Conservation (phyloP, 2,888 invertebrate genomes). For the Drosophila nr. perissopoda region DNA sequence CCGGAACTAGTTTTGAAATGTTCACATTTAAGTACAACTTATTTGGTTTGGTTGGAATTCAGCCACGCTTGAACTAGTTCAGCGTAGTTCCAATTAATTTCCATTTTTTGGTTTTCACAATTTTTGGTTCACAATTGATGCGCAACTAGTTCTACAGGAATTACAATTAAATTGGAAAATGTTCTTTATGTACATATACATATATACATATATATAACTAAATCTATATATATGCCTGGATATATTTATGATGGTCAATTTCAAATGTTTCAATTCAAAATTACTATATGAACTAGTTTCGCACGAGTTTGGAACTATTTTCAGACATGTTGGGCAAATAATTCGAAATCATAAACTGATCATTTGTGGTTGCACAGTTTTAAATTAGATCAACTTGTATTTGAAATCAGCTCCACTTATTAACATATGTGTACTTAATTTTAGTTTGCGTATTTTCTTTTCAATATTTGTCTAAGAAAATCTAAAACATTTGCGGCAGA, state of each 20-base stretch:
- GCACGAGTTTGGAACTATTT: background rate
- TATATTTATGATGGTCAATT: background rate
- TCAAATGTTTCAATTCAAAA: background rate
- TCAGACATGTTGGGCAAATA: background rate
- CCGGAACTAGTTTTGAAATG: background rate
- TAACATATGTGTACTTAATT: background rate
- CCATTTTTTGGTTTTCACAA: background rate
- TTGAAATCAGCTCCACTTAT: slow-evolving; percentile 4
- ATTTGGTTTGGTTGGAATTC: background rate
- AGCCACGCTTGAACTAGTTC: background rate
- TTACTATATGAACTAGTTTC: slow-evolving; percentile 1
- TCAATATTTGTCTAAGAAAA: background rate
- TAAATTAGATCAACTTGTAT: background rate
- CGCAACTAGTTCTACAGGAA: background rate
- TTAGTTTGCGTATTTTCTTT: background rate
- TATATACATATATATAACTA: too few relatives aligned
- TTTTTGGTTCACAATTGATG: background rate
- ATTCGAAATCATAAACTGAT: background rate
- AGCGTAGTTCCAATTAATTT: background rate
- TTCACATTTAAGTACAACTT: background rate
- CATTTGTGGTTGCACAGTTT: background rate
- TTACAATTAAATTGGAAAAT: background rate
- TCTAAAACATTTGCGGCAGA: background rate
- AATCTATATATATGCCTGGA: background rate
- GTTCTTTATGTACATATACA: background rate